Conservation (phyloP, 1,140 invertebrate genomes). For the Brachystomella parvula region DNA sequence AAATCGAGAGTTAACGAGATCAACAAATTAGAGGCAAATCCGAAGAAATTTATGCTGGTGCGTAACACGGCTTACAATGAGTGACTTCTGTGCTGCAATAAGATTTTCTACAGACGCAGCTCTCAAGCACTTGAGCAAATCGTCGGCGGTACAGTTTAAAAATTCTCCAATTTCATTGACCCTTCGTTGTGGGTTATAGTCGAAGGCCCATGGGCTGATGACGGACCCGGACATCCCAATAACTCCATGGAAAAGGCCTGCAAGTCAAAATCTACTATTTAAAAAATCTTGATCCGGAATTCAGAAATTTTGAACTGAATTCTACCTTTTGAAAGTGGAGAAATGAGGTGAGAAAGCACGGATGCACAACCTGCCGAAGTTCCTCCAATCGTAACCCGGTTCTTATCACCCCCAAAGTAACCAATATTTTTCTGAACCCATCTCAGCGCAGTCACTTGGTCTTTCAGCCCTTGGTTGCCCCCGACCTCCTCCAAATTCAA, state of each 20-base stretch:
- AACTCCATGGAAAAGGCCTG: background rate
- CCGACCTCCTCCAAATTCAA: background rate
- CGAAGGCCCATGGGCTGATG: background rate
- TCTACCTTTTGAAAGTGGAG: background rate
- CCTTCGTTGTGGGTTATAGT: too few relatives aligned
- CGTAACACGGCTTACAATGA: too few relatives aligned
- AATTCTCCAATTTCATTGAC: too few relatives aligned
- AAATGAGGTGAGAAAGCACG: background rate
- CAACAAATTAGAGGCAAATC: too few relatives aligned
- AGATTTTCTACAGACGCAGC: background rate
- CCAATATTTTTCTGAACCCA: conserved; percentile 41
- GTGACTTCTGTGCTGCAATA: background rate
- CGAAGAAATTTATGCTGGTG: too few relatives aligned
- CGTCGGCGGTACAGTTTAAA: background rate
- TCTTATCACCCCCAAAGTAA: conserved; percentile 43
- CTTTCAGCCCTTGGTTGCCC: conserved; percentile 43
- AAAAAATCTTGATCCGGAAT: background rate
- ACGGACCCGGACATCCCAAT: background rate
- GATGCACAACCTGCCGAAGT: conserved; percentile 36
- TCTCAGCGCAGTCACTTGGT: conserved; percentile 41
- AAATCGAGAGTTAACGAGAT: too few relatives aligned
- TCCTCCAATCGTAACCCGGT: conserved; percentile 39
- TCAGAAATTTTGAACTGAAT: too few relatives aligned
- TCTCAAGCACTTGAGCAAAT: background rate
- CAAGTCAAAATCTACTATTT: background rate